Evolutionary conservation across 2,797 vertebrate genomes (phyloP), one percentile per base, ranked within the genome.

Genomic region (Syndactyla subalaris): DNA sequence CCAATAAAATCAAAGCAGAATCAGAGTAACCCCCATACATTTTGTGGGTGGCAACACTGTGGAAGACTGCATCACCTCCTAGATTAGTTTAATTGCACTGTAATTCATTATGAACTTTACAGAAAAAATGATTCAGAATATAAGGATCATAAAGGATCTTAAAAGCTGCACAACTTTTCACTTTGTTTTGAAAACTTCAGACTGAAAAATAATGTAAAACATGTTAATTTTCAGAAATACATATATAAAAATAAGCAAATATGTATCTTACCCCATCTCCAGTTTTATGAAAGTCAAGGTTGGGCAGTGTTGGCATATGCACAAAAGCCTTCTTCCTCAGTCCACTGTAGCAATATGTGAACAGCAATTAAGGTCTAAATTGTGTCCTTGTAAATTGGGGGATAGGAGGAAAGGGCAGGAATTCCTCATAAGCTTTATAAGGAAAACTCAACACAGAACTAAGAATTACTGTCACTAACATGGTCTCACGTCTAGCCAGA

Each of bases 281-380:
- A 94, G 98, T 98, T 98, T 99, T 99, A 95, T 99, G 98, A 88
- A 99, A 98, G 92, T 99, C 99, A 96, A 99, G 98, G 93, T 98
- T 98, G 85, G 99, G 99, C 97, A 99, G 98, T 89, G 99, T 99
- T 46, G 99, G 99, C 99, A 99, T 99, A 93, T 99, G 99, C 94
- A 99, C 99, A 96, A 99, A 99, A 26, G 99, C 98, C 97, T 99
- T 99, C 98, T 99, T 99, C 95, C 99, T 98, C 91, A 99, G 98
- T 97, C 99, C 99, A 97, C 99, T 99, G 95, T 99, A 99, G 98
- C 99, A 99, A 97, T 99, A 99, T 94, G 98, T 99, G 95, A 97
- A 81, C 78, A 95, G 62, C 39, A 91, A 98, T 99, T 99, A 99
- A 99, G 99, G 98, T 77, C 62, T 89, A 97, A 87, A 82, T 29